A percentile compares a stretch with the other conserved stretches of the same genome.
Evolutionary conservation across 2,888 invertebrate species (phyloP).

Genomic region (Eudasyphora cyanicolor): DNA sequence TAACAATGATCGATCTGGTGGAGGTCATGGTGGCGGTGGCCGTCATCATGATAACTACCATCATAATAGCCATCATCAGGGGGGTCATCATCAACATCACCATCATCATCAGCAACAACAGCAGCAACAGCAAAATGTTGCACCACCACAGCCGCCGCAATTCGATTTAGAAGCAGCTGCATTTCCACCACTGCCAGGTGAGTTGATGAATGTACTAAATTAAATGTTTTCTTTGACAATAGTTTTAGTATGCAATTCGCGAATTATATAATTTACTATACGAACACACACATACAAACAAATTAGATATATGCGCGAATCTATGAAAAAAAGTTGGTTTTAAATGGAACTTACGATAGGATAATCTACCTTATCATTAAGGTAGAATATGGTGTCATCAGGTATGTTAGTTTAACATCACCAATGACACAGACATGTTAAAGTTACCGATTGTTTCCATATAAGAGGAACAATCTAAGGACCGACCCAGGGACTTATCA

Average conservation of each 20-base stretch:
- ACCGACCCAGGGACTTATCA: too few relatives aligned
- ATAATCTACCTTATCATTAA: too few relatives aligned
- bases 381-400: too few relatives aligned
- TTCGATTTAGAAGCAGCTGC: slow-evolving; percentile 90
- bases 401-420: too few relatives aligned
- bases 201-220: slow-evolving; percentile 49
- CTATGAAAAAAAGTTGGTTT: background rate
- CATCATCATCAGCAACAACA: slow-evolving; percentile 75
- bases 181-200: slow-evolving; percentile 90
- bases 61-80: slow-evolving; percentile 71
- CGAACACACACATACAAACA: too few relatives aligned
- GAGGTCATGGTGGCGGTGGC: slow-evolving; percentile 67
- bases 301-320: background rate
- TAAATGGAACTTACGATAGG: too few relatives aligned
- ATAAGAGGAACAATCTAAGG: too few relatives aligned
- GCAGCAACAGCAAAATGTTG: slow-evolving; percentile 74
- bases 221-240: background rate
- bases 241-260: too few relatives aligned
- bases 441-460: too few relatives aligned
- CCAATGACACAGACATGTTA: too few relatives aligned
- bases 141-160: slow-evolving; percentile 82
- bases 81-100: slow-evolving; percentile 67
- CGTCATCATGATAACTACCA: slow-evolving; percentile 72
- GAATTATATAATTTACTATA: too few relatives aligned
- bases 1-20: slow-evolving; percentile 62